Evolutionary conservation across 2,113 vertebrate genomes (phyloP), one percentile per base, ranked within the genome.

Genomic region (Odobenus rosmarus): DNA sequence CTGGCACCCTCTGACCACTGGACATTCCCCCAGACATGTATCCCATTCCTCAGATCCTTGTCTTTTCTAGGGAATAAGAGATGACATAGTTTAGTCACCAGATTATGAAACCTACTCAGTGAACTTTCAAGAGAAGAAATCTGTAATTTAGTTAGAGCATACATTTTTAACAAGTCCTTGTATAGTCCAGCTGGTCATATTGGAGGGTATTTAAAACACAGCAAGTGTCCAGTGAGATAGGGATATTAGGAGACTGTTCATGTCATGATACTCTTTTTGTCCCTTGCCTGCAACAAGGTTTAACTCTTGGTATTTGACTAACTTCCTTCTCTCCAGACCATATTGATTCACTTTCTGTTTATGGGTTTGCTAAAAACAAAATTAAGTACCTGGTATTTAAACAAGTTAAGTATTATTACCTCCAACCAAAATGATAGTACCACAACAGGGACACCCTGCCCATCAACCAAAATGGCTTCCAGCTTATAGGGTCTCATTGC

Each of bases 321-420:
- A 55, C 12, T 59, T 67, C 16, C 62, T 80, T 88, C 76, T 67
- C 42, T 57, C 36, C 31, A 86, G 57, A 82, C 39, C 39, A 71
- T 10, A 1, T 51, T 11, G 24, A 15, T 18, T 74, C 19, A 18
- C 53, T 87, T 77, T 76, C 33, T 97, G 31, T 31, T 80, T 10
- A 55, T 69, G 15, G 7, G 3, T 87, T 90, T 96, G 15, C 53
- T 59, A 18, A 83, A 93, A 92, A 88, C 28, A 89, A 92, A 92
- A 72, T 31, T 59, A 77, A 31, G 57, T 76, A 23, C 8, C 18
- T 79, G 26, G 16, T 51, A 80, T 81, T 81, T 92, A 46, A 85
- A 61, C 19, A 81, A 46, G 24, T 33, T 9, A 33, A 53, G 18
- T 26, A 26, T 19, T 33, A 33, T 71, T 62, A 57, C 59, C 26